Percentiles rank a stretch among this genome's conserved stretches.
phyloP scores from a whole-genome alignment of 92 coral and sea anemone genomes.

The Muricea muricata region DNA sequence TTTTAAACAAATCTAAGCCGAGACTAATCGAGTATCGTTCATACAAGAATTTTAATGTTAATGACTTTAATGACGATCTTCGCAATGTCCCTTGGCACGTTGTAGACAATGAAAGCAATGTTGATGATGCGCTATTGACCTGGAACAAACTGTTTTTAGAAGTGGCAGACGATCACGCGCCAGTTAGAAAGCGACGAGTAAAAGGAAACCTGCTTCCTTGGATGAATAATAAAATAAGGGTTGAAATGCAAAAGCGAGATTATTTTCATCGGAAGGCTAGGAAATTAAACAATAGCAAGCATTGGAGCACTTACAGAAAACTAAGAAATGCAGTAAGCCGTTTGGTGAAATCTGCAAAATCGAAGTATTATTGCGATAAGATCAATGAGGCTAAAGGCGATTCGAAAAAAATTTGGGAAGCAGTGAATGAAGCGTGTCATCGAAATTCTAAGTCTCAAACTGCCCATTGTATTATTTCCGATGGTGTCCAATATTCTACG shows the following conservation, averaged over 20 bases:
- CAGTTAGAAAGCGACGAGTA: background rate
- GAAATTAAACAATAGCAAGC: background rate
- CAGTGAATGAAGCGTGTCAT: slow-evolving; percentile 59
- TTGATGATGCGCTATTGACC: background rate
- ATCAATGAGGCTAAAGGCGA: slow-evolving; percentile 1
- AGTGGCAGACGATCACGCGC: slow-evolving; percentile 3
- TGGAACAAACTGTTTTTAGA: background rate
- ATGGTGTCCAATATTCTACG: slow-evolving; percentile 43
- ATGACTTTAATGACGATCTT: slow-evolving; percentile 51
- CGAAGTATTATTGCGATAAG: background rate
- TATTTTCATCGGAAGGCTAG: slow-evolving; percentile 5
- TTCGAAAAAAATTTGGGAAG: background rate
- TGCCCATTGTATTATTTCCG: slow-evolving; percentile 51
- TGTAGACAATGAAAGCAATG: background rate
- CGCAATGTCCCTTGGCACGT: slow-evolving; percentile 59
- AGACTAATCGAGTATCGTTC: slow-evolving; percentile 53
- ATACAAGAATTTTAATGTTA: slow-evolving; percentile 40
- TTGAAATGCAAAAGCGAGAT: slow-evolving; percentile 2
- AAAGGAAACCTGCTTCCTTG: background rate
- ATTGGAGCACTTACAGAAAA: slow-evolving; percentile 1
- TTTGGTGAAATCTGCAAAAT: slow-evolving; percentile 1
- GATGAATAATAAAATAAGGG: slow-evolving; percentile 3
- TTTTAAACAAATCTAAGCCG: slow-evolving; percentile 30
- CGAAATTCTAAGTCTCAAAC: slow-evolving; percentile 44
- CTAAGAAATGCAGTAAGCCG: background rate